Conservation (phyloP, 2,888 invertebrate species). For the Eudemis profundana region DNA sequence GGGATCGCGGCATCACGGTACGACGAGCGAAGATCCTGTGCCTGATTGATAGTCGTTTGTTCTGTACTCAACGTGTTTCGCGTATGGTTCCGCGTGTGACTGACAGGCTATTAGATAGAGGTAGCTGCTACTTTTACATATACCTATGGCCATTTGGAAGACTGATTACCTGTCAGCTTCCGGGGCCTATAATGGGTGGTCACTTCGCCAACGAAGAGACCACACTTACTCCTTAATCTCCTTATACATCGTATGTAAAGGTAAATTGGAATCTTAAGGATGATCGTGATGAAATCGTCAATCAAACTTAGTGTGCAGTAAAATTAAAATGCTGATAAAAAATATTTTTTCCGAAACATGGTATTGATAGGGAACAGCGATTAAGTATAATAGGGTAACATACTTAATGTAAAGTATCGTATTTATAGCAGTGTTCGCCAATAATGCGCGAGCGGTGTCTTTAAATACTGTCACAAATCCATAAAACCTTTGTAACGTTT, state of each 20-base stretch:
- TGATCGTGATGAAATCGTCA: no score
- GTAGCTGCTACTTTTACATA: constrained; percentile 12
- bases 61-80: constrained; percentile 35
- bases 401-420: constrained; percentile 27
- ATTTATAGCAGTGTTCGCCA: constrained; percentile 37
- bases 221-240: no score
- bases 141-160: constrained; percentile 19
- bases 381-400: constrained; percentile 12
- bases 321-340: no score
- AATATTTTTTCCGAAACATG: no score
- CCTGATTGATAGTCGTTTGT: constrained; percentile 48
- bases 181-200: constrained; percentile 18
- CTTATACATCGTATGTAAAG: no score
- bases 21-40: constrained; percentile 80
- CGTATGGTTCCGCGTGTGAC: constrained; percentile 33
- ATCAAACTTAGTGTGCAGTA: no score
- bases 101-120: constrained; percentile 32
- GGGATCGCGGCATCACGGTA: constrained; percentile 77
- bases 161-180: constrained; percentile 19
- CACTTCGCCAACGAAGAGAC: background rate
- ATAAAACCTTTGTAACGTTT: constrained; percentile 30
- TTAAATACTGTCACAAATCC: constrained; percentile 32
- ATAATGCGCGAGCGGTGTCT: constrained; percentile 22
- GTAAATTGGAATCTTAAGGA: no score
- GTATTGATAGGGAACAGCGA: background rate